phyloP scores from a whole-genome alignment of 2,888 invertebrate genomes.

The Calephelis perditalis region DNA sequence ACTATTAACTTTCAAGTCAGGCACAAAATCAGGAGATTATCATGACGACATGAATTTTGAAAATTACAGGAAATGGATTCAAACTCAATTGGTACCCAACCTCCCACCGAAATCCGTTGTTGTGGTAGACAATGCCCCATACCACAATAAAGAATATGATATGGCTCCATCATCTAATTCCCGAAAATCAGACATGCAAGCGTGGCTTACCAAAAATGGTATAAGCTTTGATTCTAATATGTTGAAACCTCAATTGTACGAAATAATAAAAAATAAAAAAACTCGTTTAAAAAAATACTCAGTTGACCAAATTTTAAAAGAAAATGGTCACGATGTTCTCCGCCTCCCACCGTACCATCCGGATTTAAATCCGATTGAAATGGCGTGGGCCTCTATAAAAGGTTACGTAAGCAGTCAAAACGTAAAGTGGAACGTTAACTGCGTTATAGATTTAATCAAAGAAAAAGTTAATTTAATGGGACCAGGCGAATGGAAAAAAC shows the following conservation, averaged over 20 bases:
- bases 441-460: not conserved
- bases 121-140: too few species aligned
- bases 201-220: not conserved
- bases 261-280: constrained; percentile 2
- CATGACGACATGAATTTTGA: too few species aligned
- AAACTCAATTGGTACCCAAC: too few species aligned
- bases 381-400: constrained; percentile 2
- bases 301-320: not conserved
- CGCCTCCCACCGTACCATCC: not conserved
- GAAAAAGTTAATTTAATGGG: not conserved
- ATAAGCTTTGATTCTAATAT: constrained; percentile 5
- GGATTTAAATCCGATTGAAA: constrained; percentile 4
- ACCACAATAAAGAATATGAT: not conserved
- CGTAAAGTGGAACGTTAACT: not conserved
- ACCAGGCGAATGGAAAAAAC: constrained; percentile 1
- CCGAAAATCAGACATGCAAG: constrained; percentile 1
- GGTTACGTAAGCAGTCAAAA: constrained; percentile 2
- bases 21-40: too few species aligned
- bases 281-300: not conserved
- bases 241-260: constrained; percentile 6
- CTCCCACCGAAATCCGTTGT: too few species aligned
- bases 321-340: constrained; percentile 6
- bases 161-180: not conserved
- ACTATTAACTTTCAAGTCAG: too few species aligned
- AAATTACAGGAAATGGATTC: too few species aligned